These are phyloP conservation scores for Cataglyphis hispanica DNA, from an alignment of 1,140 invertebrate species.

Conservation along the genomic window DNA sequence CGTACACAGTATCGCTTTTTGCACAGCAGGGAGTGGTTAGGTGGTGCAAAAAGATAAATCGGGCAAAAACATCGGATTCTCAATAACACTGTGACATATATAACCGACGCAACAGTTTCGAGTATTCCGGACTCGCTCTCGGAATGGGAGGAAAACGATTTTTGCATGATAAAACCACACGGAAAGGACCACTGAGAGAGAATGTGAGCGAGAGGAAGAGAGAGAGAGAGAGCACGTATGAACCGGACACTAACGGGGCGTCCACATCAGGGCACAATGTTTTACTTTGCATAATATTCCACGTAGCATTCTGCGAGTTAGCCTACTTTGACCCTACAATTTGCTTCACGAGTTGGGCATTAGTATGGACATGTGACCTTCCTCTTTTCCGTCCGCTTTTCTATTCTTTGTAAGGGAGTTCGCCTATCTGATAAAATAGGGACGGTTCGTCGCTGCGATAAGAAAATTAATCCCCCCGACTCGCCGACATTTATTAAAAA, in stretches of 20 bases:
- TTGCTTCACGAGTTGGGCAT: constrained; percentile 12
- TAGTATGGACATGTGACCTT: constrained; percentile 4
- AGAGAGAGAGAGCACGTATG: not conserved
- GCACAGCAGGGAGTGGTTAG: no score
- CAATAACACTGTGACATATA: constrained; percentile 23
- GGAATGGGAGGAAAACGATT: not conserved
- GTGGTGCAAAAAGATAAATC: constrained; percentile 23
- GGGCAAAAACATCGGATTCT: constrained; percentile 40
- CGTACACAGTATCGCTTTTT: constrained; percentile 1
- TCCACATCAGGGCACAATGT: constrained; percentile 12
- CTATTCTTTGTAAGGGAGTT: constrained; percentile 12
- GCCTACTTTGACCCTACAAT: constrained; percentile 38
- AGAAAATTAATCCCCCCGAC: not conserved
- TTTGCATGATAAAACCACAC: constrained; percentile 26
- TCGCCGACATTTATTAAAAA: constrained; percentile 15
- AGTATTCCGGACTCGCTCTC: not conserved
- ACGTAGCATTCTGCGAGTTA: constrained; percentile 31
- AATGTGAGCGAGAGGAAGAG: no score
- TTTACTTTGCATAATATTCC: constrained; percentile 53
- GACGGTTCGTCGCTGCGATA: not conserved
- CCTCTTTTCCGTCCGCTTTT: not conserved
- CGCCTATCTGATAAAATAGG: constrained; percentile 31
- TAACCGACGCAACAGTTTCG: not conserved
- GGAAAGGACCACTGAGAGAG: not conserved
- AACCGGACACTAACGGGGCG: not conserved